These are phyloP conservation scores for Blennius ocellaris DNA, from an alignment of 2,113 vertebrate species.

Conservation along the genomic window DNA sequence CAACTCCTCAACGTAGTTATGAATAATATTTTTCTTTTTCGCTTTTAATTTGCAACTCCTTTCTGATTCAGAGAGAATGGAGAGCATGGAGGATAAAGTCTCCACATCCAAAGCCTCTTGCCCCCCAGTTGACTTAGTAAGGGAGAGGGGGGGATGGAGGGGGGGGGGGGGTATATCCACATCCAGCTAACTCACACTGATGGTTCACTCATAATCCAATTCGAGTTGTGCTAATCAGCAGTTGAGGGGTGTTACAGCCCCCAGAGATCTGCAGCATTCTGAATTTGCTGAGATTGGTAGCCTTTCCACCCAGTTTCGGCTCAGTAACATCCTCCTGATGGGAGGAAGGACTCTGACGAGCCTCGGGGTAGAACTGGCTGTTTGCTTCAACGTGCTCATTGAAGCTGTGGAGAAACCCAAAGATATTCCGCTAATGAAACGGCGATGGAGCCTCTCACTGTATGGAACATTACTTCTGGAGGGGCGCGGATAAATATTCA, in stretches of 20 bases:
- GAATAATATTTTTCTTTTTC: slow-evolving; percentile 52
- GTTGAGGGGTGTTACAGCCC: slow-evolving; percentile 25
- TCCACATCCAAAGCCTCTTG: slow-evolving; percentile 19
- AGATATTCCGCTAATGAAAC: slow-evolving; percentile 63
- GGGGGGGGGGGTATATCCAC: slow-evolving; percentile 17
- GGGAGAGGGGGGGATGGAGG: too few species aligned
- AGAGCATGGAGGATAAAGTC: slow-evolving; percentile 30
- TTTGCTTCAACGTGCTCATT: slow-evolving; percentile 42
- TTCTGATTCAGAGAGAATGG: slow-evolving; percentile 34
- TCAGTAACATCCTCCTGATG: slow-evolving; percentile 30
- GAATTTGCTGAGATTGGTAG: slow-evolving; percentile 32
- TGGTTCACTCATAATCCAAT: slow-evolving; percentile 60
- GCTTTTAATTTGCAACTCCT: slow-evolving; percentile 47
- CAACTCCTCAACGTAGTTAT: slow-evolving; percentile 46
- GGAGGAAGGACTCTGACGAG: slow-evolving; percentile 33
- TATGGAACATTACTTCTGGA: slow-evolving; percentile 44
- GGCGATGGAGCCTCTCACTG: slow-evolving; percentile 27
- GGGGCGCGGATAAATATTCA: slow-evolving; percentile 43
- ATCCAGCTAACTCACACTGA: slow-evolving; percentile 45
- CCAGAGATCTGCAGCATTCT: slow-evolving; percentile 36
- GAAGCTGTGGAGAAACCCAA: slow-evolving; percentile 45
- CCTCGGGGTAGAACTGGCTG: slow-evolving; percentile 33
- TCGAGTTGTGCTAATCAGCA: slow-evolving; percentile 39
- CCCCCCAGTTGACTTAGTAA: not conserved
- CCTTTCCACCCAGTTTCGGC: slow-evolving; percentile 35